Evolutionary conservation across 2,888 invertebrate genomes (phyloP).

Genomic region (Sesamia inferens): DNA sequence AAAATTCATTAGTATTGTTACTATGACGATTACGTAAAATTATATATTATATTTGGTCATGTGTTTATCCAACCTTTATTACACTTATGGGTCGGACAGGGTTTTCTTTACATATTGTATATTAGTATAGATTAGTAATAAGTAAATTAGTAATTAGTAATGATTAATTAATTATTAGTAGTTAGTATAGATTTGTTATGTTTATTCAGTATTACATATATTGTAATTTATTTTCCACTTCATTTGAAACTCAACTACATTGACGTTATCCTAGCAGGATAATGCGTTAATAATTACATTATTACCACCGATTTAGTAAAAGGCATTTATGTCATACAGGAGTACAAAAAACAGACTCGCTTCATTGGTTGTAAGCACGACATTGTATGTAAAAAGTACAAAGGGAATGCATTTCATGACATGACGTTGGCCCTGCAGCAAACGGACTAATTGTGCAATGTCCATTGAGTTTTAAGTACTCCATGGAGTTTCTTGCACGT

Average conservation of each 20-base stretch:
- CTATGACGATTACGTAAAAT: too few species aligned
- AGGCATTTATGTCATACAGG: conserved; percentile 18
- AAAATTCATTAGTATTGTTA: too few species aligned
- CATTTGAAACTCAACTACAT: conserved; percentile 2
- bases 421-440: conserved; percentile 2
- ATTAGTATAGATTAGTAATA: too few species aligned
- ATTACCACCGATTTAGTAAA: conserved; percentile 46
- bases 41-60: too few species aligned
- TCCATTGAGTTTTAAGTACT: not conserved
- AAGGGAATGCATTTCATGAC: conserved; percentile 14
- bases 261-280: conserved; percentile 32
- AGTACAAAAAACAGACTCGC: conserved; percentile 21
- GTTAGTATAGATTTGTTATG: too few species aligned
- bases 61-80: too few species aligned
- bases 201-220: too few species aligned
- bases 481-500: not conserved
- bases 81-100: too few species aligned
- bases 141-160: too few species aligned
- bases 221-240: not conserved
- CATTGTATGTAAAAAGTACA: conserved; percentile 10
- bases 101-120: too few species aligned
- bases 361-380: conserved; percentile 41
- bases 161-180: too few species aligned
- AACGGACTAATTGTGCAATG: not conserved
- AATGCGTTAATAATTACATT: conserved; percentile 46